Conservation (phyloP, 2,797 vertebrate genomes). For the Sebastes matsubarae region DNA sequence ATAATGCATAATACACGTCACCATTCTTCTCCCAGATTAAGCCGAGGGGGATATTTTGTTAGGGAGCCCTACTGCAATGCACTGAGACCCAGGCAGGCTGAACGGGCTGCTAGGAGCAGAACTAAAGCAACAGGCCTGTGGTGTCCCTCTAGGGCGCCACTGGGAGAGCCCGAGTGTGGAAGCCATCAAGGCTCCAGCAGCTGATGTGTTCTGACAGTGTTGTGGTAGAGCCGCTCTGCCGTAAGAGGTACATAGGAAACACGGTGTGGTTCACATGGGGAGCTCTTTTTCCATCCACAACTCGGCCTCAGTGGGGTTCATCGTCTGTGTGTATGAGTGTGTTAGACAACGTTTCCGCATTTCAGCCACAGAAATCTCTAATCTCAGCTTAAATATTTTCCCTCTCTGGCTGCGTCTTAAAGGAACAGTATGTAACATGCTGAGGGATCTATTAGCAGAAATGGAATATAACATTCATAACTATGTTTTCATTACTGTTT, state of each 20-base stretch:
- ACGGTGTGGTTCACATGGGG: constrained; percentile 68
- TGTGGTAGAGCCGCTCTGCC: constrained; percentile 78
- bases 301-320: constrained; percentile 31
- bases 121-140: constrained; percentile 75
- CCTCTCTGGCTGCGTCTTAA: background rate
- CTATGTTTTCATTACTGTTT: background rate
- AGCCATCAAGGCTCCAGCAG: constrained; percentile 56
- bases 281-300: constrained; percentile 44
- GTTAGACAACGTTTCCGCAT: constrained; percentile 43
- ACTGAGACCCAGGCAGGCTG: constrained; percentile 41
- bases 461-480: background rate
- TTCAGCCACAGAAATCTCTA: constrained; percentile 34
- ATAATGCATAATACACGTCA: constrained; percentile 60
- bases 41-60: constrained; percentile 59
- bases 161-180: constrained; percentile 57
- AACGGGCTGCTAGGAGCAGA: constrained; percentile 48
- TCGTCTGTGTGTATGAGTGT: background rate
- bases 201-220: constrained; percentile 82
- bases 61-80: constrained; percentile 27
- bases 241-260: constrained; percentile 73
- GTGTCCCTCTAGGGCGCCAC: constrained; percentile 55
- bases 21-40: constrained; percentile 70
- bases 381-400: constrained; percentile 16
- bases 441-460: background rate
- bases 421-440: background rate